Evolutionary conservation across 2,797 vertebrate species (phyloP).

Genomic region (Clarias pachynema): DNA sequence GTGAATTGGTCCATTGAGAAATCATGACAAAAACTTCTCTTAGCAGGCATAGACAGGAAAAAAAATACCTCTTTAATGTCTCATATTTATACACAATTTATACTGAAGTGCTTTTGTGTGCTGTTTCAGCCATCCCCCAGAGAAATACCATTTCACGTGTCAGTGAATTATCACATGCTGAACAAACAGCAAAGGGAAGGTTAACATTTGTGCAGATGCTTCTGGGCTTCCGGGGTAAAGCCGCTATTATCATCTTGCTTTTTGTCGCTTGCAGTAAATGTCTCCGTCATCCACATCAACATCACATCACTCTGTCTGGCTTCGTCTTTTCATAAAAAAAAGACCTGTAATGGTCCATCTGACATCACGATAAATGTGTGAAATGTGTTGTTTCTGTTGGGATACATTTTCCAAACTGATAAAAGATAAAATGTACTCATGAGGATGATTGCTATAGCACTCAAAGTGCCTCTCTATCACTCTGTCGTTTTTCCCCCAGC

Average conservation of each 20-base stretch:
- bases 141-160: conserved; percentile 33
- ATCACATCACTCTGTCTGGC: conserved; percentile 61
- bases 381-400: conserved; percentile 71
- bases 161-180: conserved; percentile 42
- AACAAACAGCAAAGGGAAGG: conserved; percentile 45
- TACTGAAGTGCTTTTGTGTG: conserved; percentile 1
- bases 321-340: conserved; percentile 65
- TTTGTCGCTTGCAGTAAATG: not conserved
- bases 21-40: conserved; percentile 51
- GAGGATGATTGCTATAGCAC: conserved; percentile 11
- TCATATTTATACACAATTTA: not conserved
- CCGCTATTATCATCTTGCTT: conserved; percentile 5
- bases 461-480: not conserved
- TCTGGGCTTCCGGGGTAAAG: not conserved
- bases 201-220: conserved; percentile 37
- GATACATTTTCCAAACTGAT: conserved; percentile 59
- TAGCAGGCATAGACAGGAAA: not conserved
- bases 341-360: conserved; percentile 46
- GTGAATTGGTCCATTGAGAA: conserved; percentile 52
- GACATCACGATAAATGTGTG: conserved; percentile 71
- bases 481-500: conserved; percentile 45
- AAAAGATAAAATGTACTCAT: conserved; percentile 3
- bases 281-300: conserved; percentile 20
- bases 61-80: not conserved
- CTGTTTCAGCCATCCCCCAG: conserved; percentile 18